A percentile compares a stretch with the other conserved stretches of the same genome.
Evolutionary conservation across 2,797 vertebrate genomes (phyloP).

Genomic region (Balearica regulorum): DNA sequence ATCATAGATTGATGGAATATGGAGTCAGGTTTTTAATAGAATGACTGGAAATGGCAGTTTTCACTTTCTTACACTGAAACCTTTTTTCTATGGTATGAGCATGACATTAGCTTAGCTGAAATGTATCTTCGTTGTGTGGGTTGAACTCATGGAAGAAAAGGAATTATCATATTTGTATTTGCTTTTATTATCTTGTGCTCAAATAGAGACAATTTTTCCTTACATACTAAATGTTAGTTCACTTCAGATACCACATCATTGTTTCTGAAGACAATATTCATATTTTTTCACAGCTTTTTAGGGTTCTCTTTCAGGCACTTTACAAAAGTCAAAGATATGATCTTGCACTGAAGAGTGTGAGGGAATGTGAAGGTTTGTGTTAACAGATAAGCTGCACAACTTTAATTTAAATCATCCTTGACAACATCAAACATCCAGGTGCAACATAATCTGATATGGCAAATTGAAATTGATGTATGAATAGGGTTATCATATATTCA

Average conservation of each 20-base stretch:
- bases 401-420: conserved; percentile 11
- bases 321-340: background rate
- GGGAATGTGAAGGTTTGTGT: background rate
- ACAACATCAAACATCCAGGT: conserved; percentile 41
- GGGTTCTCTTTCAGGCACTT: background rate
- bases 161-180: background rate
- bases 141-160: background rate
- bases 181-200: background rate
- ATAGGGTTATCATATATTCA: background rate
- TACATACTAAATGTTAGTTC: background rate
- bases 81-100: background rate
- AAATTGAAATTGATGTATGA: background rate
- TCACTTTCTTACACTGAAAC: background rate
- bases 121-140: background rate
- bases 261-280: background rate
- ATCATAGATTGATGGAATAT: background rate
- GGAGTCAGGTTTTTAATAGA: background rate
- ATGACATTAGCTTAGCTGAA: background rate
- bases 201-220: background rate
- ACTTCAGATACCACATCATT: background rate
- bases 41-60: background rate
- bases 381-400: background rate
- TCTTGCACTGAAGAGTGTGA: background rate
- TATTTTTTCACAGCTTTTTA: background rate
- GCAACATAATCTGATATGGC: background rate